Evolutionary conservation across 2,888 invertebrate genomes (phyloP), one percentile per base, ranked within the genome.

Genomic region (Eutolmus rufibarbis): DNA sequence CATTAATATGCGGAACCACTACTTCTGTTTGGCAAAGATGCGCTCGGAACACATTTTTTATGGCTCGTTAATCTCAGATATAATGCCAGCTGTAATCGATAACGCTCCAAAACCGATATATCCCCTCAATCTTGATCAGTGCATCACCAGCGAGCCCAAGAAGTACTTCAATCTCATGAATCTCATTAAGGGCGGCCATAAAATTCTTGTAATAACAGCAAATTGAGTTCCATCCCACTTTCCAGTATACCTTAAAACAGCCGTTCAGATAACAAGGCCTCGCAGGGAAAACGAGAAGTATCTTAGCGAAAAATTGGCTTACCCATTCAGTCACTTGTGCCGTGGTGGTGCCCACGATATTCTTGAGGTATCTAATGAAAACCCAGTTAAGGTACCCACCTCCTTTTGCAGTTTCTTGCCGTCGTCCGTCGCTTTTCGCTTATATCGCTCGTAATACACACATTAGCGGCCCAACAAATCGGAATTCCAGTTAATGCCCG

Each of bases 181-280:
- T 90, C 90, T 90, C 90, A 90, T 90, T 90, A 90, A 90, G 89
- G 89, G 89, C 89, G 89, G 90, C 89, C 90, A 90, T 90, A 90
- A 90, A 90, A 90, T 89, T 90, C 90, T 89, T 90, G 90, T 90
- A 90, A 90, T 90, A 90, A 90, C 89, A 90, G 89, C 90, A 90
- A 90, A 90, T 90, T 90, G 90, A 88, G 90, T 90, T 90, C 88
- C 90, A 89, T 89, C 90, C 90, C 90, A 90, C 89, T 89, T 90
- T 89, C 28, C 66, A 66, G 89, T 89, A 89, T 89, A 89, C 88
- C 86, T 84, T 43, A 74, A 84, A 84, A 84, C 84, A 84, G 84
- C 57, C 81, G 57, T 74, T 57, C 43, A 28, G 81, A 74, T 79
- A 87, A 79, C 81, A 66, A 57, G 74, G 74, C 76, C 77, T 56